These are phyloP conservation scores for Spodoptera frugiperda DNA, from an alignment of 1,140 invertebrate genomes.

Conservation along the genomic window DNA sequence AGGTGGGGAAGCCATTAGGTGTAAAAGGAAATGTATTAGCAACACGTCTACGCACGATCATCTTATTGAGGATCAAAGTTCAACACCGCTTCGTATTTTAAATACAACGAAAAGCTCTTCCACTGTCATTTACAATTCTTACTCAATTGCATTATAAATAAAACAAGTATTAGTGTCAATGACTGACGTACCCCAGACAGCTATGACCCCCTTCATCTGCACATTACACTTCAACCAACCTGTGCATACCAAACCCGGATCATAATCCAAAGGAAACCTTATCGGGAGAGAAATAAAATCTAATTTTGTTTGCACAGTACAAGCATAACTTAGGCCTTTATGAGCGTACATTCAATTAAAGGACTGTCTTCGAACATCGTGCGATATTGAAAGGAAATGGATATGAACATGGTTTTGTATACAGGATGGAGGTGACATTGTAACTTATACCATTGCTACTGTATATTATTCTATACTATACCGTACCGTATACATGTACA, in stretches of 20 bases:
- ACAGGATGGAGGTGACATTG: not conserved
- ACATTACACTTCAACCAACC: slow-evolving; percentile 32
- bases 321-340: slow-evolving; percentile 69
- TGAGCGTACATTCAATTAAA: slow-evolving; percentile 73
- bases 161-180: slow-evolving; percentile 48
- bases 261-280: slow-evolving; percentile 16
- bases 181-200: slow-evolving; percentile 47
- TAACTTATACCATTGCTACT: not conserved
- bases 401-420: slow-evolving; percentile 54
- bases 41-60: slow-evolving; percentile 6
- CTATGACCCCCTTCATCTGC: slow-evolving; percentile 54
- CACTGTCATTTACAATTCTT: slow-evolving; percentile 31
- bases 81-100: slow-evolving; percentile 7
- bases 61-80: slow-evolving; percentile 4
- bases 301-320: slow-evolving; percentile 49
- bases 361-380: slow-evolving; percentile 67
- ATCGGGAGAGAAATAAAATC: slow-evolving; percentile 49
- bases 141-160: slow-evolving; percentile 32
- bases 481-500: too few relatives aligned
- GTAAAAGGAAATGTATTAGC: not conserved
- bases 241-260: slow-evolving; percentile 13
- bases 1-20: not conserved
- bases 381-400: slow-evolving; percentile 70
- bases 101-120: slow-evolving; percentile 35
- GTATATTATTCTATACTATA: too few relatives aligned